phyloP scores from a whole-genome alignment of 2,888 invertebrate species.

The Sinohyriopsis cumingii region DNA sequence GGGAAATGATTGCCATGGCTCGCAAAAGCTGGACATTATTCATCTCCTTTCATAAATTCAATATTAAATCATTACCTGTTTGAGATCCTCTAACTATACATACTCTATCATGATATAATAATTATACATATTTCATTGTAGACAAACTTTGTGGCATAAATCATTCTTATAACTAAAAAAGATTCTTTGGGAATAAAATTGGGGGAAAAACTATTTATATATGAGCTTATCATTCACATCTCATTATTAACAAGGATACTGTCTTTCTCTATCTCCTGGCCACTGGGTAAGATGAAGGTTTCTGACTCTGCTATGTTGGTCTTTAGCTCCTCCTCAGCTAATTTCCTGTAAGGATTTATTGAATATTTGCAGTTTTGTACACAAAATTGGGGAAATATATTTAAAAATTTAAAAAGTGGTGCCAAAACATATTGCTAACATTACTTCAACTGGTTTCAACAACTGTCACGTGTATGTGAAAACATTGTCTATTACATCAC shows the following conservation, averaged over 20 bases:
- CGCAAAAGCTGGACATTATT: too few relatives aligned
- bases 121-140: too few relatives aligned
- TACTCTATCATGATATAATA: too few relatives aligned
- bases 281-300: constrained; percentile 83
- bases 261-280: constrained; percentile 81
- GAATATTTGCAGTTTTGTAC: too few relatives aligned
- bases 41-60: too few relatives aligned
- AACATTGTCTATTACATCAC: too few relatives aligned
- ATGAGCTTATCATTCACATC: background rate
- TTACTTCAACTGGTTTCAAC: too few relatives aligned
- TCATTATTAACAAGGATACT: constrained; percentile 55
- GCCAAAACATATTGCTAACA: background rate
- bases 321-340: constrained; percentile 87
- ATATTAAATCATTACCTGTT: too few relatives aligned
- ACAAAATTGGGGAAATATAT: background rate
- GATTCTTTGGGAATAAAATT: background rate
- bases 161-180: background rate
- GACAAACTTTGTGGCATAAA: too few relatives aligned
- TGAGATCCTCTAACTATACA: too few relatives aligned
- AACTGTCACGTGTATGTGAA: too few relatives aligned
- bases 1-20: too few relatives aligned
- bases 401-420: background rate
- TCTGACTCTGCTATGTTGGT: constrained; percentile 78
- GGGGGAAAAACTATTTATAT: background rate
- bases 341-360: constrained; percentile 73